Base-by-base conservation (phyloP, 2,888 invertebrate genomes). In the Eilema caniola region DNA sequence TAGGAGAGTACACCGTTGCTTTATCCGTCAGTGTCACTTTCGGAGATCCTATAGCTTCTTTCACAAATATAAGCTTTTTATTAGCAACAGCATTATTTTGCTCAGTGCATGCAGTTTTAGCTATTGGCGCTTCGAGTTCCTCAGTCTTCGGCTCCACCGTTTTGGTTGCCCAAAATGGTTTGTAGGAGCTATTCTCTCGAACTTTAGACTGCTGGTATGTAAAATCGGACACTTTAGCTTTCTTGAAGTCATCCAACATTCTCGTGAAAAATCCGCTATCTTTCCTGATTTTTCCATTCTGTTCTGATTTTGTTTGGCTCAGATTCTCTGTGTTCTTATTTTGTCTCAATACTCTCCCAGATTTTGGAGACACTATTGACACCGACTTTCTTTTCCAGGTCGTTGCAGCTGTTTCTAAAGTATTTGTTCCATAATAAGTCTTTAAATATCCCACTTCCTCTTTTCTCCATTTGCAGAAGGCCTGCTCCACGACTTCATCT, bases 141-240 rank as follows among this genome's bases (percentile, higher is more conserved):
- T 57, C 71, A 62, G 66, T 33, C 33, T 65, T 67, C 25, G 78
- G 41, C 68, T 86, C 77, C 10, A 81, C 82, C 0, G 91, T 88
- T 85, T 87, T 92, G 0, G 90, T 91, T 11, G 93, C 93, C 94
- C 93, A 94, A 79, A 93, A 92, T 0, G 92, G 91, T 81, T 88
- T 92, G 80, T 93, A 92, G 20, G 86, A 85, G 70, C 92, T 92
- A 70, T 91, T 83, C 66, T 85, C 85, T 2, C 93, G 83, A 0
- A 93, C 85, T 73, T 87, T 90, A 0, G 92, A 83, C 68, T 88
- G 90, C 68, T 90, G 88, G 72, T 93, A 93, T 3, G 91, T 87
- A 47, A 84, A 92, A 81, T 94, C 94, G 0, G 93, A 88, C 0
- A 94, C 89, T 85, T 90, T 93, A 0, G 89, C 86, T 64, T 87